phyloP scores from a whole-genome alignment of 2,797 vertebrate genomes.

The Babyrousa celebensis region DNA sequence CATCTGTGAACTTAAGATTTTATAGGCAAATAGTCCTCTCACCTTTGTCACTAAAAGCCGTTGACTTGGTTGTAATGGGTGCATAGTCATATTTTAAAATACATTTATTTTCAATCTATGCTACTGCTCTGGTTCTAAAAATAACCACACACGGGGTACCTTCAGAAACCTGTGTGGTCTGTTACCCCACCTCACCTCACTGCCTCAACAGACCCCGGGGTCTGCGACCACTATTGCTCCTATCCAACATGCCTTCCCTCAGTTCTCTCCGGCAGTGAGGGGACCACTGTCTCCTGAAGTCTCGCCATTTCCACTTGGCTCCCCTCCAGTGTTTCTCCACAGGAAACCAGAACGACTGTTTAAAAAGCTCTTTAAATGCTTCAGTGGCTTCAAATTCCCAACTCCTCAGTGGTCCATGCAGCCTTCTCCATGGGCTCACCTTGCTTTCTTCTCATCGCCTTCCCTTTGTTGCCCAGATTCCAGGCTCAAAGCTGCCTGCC shows the following conservation, averaged over 20 bases:
- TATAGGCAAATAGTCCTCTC: not conserved
- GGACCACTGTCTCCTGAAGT: not conserved
- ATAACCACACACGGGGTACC: not conserved
- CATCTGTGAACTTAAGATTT: not conserved
- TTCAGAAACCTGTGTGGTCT: not conserved
- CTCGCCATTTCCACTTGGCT: not conserved
- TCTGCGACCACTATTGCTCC: not conserved
- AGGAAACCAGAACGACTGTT: constrained; percentile 24
- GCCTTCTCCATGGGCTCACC: not conserved
- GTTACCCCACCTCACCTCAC: not conserved
- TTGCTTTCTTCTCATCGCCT: not conserved
- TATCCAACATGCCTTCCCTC: not conserved
- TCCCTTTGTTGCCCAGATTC: not conserved
- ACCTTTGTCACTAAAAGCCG: not conserved
- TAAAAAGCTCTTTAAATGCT: not conserved
- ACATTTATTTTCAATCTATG: not conserved
- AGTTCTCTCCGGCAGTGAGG: not conserved
- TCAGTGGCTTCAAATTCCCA: not conserved
- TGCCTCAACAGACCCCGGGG: not conserved
- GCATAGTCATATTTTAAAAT: not conserved
- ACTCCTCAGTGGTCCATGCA: not conserved
- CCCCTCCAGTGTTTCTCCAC: not conserved
- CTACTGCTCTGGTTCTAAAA: not conserved
- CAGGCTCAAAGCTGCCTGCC: not conserved
- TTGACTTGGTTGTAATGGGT: not conserved